Evolutionary conservation across 2,797 vertebrate species (phyloP).

Genomic region (Nasua narica): DNA sequence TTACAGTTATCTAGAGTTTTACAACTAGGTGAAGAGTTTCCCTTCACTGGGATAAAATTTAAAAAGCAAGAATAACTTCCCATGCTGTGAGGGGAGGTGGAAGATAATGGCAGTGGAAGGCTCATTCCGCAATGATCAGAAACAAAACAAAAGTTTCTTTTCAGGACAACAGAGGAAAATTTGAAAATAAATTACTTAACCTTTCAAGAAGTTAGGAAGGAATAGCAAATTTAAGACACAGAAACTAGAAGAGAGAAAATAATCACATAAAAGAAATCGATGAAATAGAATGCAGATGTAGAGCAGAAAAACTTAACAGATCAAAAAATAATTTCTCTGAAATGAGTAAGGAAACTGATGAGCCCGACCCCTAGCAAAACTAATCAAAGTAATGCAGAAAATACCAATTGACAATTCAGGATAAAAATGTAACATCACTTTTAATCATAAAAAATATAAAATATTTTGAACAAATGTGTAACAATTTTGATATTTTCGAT

Average conservation of each 20-base stretch:
- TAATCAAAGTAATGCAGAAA: neutral
- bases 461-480: neutral
- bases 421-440: neutral
- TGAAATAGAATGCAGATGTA: neutral
- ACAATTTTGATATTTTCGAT: neutral
- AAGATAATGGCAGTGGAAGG: neutral
- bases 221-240: neutral
- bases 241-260: neutral
- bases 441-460: neutral
- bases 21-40: neutral
- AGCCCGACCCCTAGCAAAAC: neutral
- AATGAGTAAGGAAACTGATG: neutral
- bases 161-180: neutral
- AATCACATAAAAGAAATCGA: neutral
- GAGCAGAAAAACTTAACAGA: neutral
- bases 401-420: neutral
- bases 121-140: neutral
- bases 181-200: neutral
- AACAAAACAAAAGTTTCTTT: neutral
- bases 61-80: neutral
- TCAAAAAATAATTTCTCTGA: neutral
- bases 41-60: neutral
- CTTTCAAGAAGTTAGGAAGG: neutral
- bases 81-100: neutral
- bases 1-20: neutral